Evolutionary conservation across 92 coral and sea anemone species (phyloP), one percentile per base, ranked within the genome.

Genomic region (Actinostola sp.): DNA sequence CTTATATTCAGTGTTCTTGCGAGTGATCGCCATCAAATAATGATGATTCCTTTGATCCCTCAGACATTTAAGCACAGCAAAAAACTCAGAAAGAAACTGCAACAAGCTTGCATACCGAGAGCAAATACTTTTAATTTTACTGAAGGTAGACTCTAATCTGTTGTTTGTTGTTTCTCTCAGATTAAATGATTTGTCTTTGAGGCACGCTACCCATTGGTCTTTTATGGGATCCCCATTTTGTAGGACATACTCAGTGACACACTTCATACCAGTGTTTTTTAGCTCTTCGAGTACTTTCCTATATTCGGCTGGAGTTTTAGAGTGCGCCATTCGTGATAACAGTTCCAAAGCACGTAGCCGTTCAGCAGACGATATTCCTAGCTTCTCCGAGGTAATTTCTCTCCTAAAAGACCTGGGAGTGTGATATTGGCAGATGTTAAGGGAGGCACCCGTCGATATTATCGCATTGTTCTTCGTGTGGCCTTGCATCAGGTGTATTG

Each of bases 101-200:
- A 76, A 25, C 36, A 87, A 48, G 29, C 73, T 76, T 24, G 73
- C 80, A 66, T 82, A 78, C 44, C 58, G 49, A 0, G 85, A 72
- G 42, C 88, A 87, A 31, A 72, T 85, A 60, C 79, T 87, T 58
- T 87, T 82, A 62, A 87, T 66, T 52, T 88, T 87, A 51, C 73
- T 38, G 69, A 53, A 63, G 0, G 85, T 75, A 27, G 82, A 64
- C 50, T 88, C 85, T 44, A 88, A 28, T 13, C 85, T 44, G 64
- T 87, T 82, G 49, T 81, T 86, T 15, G 88, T 87, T 8, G 79
- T 82, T 62, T 87, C 85, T 2, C 93, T 83, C 9, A 79, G 29
- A 61, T 88, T 88, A 44, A 83, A 57, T 28, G 1, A 35, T 7
- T 21, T 61, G 61, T 84, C 89, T 66, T 63, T 84, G 33, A 75